Conservation (phyloP, 2,113 vertebrate genomes). For the Cyanoderma ruficeps region DNA sequence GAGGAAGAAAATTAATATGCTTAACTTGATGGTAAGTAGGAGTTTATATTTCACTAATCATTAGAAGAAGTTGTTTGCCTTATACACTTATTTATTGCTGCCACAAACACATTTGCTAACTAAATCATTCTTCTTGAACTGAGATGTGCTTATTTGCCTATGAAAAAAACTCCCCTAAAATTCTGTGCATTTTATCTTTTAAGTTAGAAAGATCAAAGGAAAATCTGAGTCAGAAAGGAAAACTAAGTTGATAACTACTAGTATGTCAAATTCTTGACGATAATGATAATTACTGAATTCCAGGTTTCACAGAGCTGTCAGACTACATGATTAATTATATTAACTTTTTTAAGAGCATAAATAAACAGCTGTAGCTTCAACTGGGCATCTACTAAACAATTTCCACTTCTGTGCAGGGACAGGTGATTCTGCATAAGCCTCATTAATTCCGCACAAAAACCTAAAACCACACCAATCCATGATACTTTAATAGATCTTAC, state of each 20-base stretch:
- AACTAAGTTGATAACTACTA: not conserved
- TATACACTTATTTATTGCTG: not conserved
- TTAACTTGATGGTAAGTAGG: not conserved
- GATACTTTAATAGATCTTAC: not conserved
- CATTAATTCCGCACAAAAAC: not conserved
- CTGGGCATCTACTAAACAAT: not conserved
- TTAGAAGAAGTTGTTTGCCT: slow-evolving; percentile 6
- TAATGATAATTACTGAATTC: not conserved
- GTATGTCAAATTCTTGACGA: not conserved
- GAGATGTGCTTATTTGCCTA: not conserved
- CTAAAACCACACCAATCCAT: not conserved
- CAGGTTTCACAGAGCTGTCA: not conserved
- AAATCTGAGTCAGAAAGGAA: not conserved
- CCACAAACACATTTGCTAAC: not conserved
- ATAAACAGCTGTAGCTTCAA: not conserved
- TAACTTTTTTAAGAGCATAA: not conserved
- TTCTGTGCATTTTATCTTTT: not conserved
- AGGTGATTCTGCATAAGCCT: not conserved
- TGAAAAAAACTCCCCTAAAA: not conserved
- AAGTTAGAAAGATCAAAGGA: not conserved
- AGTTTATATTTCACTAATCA: not conserved
- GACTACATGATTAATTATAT: not conserved
- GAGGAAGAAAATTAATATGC: not conserved
- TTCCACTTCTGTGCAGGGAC: not conserved
- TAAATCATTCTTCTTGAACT: not conserved